A percentile compares a stretch with the other conserved stretches of the same genome.
These are phyloP conservation scores for Megaceryle alcyon DNA, from an alignment of 2,797 vertebrate species.

Conservation along the genomic window DNA sequence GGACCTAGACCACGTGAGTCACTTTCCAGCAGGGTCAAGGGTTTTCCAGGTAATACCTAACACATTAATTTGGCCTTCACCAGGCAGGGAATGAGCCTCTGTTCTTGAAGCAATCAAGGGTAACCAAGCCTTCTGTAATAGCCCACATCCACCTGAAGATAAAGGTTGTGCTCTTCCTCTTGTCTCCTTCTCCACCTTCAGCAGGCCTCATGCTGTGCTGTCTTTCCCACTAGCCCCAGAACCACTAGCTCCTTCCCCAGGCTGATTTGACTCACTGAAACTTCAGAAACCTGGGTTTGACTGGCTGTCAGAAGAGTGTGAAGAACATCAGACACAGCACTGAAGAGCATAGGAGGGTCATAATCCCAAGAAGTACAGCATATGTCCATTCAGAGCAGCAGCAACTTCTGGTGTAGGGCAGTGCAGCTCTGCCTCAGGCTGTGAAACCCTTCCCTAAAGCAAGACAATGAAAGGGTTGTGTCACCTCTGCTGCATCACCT, in stretches of 20 bases:
- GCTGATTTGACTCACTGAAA: not conserved
- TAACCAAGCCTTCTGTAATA: not conserved
- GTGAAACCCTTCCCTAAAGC: not conserved
- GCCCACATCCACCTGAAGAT: not conserved
- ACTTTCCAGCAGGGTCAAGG: constrained; percentile 34
- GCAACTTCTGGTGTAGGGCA: rapidly evolving
- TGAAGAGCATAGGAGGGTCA: not conserved
- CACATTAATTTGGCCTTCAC: not conserved
- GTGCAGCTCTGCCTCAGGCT: not conserved
- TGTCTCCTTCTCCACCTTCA: not conserved
- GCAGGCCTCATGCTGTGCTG: not conserved
- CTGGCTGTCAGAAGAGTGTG: not conserved
- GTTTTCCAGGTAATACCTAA: constrained; percentile 15
- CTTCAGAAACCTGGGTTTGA: not conserved
- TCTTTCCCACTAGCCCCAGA: not conserved
- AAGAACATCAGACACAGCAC: not conserved
- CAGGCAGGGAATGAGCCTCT: not conserved
- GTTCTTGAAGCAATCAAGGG: not conserved
- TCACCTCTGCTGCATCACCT: not conserved
- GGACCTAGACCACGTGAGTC: not conserved
- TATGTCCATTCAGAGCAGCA: not conserved
- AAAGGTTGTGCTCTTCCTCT: not conserved
- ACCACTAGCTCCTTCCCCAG: not conserved
- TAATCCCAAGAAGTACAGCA: rapidly evolving
- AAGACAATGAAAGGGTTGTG: not conserved